These are phyloP conservation scores for Avahi laniger DNA, from an alignment of 2,797 vertebrate genomes.

Conservation along the genomic window DNA sequence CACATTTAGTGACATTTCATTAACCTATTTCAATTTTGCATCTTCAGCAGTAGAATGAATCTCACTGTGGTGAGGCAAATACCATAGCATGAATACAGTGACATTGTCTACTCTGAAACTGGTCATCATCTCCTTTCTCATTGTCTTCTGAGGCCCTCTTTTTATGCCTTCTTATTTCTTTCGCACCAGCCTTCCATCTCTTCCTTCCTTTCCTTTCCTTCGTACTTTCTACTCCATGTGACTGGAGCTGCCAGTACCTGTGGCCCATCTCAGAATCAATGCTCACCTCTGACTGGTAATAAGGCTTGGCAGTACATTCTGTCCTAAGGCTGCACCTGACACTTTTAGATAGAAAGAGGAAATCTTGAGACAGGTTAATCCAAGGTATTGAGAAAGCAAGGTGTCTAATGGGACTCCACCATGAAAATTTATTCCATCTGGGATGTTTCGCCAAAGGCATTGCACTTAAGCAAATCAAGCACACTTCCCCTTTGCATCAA, in stretches of 20 bases:
- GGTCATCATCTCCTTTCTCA: not conserved
- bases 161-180: not conserved
- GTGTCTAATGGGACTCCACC: not conserved
- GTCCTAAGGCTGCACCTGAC: not conserved
- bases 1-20: not conserved
- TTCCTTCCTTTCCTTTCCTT: not conserved
- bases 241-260: not conserved
- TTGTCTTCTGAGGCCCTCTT: not conserved
- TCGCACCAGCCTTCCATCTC: not conserved
- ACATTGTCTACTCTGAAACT: not conserved
- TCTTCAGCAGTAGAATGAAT: not conserved
- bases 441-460: not conserved
- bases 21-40: not conserved
- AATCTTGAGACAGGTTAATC: not conserved
- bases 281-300: not conserved
- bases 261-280: not conserved
- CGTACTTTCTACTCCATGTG: not conserved
- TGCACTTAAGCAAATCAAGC: not conserved
- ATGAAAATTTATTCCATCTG: not conserved
- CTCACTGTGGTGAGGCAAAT: not conserved
- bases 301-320: not conserved
- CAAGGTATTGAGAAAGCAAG: not conserved
- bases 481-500: not conserved
- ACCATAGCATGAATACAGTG: not conserved
- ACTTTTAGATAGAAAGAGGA: not conserved